Percentiles rank a stretch among this genome's conserved stretches.
Conservation (phyloP, 2,797 vertebrate species). For the Enteromius argenteus region DNA sequence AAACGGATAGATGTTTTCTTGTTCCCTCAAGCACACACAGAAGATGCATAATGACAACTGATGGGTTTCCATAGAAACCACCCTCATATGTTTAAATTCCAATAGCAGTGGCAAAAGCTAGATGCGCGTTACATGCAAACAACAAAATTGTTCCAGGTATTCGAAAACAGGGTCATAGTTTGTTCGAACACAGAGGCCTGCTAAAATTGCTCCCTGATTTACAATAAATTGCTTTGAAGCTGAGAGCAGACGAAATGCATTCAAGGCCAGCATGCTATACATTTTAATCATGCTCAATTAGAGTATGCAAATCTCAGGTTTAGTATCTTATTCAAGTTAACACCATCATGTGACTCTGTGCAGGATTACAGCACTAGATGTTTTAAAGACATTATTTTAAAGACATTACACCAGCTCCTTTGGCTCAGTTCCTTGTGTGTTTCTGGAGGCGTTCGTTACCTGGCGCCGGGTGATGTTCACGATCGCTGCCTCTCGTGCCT, state of each 20-base stretch:
- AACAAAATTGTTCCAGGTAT: not conserved
- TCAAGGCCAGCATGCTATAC: conserved; percentile 6
- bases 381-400: not conserved
- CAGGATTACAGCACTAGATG: not conserved
- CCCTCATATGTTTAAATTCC: conserved; percentile 25
- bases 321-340: conserved; percentile 7
- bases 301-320: not conserved
- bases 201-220: conserved; percentile 11
- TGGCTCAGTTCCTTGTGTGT: conserved; percentile 17
- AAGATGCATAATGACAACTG: conserved; percentile 28
- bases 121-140: not conserved
- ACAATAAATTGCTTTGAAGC: conserved; percentile 8
- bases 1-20: not conserved
- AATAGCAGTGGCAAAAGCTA: not conserved
- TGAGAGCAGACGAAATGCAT: not conserved
- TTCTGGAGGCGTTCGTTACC: too few relatives aligned
- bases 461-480: too few relatives aligned
- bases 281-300: conserved; percentile 27
- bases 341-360: not conserved
- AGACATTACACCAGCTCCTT: conserved; percentile 6
- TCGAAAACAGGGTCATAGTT: not conserved
- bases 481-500: too few relatives aligned
- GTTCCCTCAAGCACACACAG: conserved; percentile 20
- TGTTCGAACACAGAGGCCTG: not conserved
- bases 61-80: conserved; percentile 38